Percentiles rank a stretch among this genome's conserved stretches.
Evolutionary conservation across 1,140 invertebrate genomes (phyloP).

Genomic region (Cydia amplana): DNA sequence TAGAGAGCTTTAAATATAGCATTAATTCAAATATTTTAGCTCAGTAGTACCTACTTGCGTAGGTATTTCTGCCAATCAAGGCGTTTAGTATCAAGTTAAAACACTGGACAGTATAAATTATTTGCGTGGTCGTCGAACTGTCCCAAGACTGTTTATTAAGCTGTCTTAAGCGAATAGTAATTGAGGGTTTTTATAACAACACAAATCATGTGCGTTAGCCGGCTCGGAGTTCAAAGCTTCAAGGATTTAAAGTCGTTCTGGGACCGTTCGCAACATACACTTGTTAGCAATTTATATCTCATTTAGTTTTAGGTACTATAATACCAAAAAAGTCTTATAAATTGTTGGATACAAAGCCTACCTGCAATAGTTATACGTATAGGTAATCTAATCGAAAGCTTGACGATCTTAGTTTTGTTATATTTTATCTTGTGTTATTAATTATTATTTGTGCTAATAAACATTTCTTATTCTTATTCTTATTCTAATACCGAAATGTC

Average conservation of each 20-base stretch:
- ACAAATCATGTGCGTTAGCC: constrained; percentile 8
- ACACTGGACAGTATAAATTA: neutral
- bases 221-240: neutral
- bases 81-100: neutral
- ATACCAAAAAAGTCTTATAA: too few species aligned
- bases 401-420: too few species aligned
- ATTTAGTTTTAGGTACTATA: too few species aligned
- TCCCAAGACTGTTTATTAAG: constrained; percentile 25
- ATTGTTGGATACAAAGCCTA: too few species aligned
- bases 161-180: constrained; percentile 30
- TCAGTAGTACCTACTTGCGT: neutral
- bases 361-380: too few species aligned
- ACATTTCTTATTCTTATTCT: too few species aligned
- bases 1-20: too few species aligned
- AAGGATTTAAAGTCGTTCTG: neutral
- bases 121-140: neutral
- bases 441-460: too few species aligned
- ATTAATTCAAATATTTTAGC: too few species aligned
- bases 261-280: neutral
- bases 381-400: too few species aligned
- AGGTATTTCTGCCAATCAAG: neutral
- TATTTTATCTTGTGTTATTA: too few species aligned
- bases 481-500: too few species aligned
- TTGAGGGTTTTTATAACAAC: constrained; percentile 30
- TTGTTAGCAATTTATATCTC: neutral